Evolutionary conservation across 2,888 invertebrate genomes (phyloP).

Genomic region (Ennomos quercinarius): DNA sequence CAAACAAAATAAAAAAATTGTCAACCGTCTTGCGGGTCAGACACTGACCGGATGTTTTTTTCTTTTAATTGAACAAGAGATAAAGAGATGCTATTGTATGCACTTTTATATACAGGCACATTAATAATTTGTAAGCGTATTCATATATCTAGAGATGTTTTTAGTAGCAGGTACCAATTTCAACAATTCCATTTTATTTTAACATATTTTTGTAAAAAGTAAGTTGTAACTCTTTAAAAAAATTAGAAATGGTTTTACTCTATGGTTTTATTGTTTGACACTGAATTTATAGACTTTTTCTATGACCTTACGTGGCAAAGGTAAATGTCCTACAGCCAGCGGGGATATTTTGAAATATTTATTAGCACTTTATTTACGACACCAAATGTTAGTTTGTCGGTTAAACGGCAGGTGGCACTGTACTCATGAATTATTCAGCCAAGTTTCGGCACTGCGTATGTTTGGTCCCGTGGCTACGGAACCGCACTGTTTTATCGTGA

Average conservation of each 20-base stretch:
- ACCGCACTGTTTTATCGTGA: constrained; percentile 44
- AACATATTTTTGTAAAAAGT: no score
- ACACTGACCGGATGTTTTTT: constrained; percentile 40
- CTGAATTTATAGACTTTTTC: neutral
- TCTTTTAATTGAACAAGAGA: constrained; percentile 1
- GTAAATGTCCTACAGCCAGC: constrained; percentile 27
- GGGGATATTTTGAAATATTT: constrained; percentile 47
- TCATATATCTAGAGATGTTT: no score
- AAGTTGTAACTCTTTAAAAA: no score
- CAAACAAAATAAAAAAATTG: constrained; percentile 32
- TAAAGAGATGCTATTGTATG: constrained; percentile 5
- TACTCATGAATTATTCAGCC: constrained; percentile 64
- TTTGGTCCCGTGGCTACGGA: constrained; percentile 41
- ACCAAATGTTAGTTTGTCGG: constrained; percentile 65
- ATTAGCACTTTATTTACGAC: constrained; percentile 48
- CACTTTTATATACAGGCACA: neutral
- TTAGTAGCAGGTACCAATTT: no score
- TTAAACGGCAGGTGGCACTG: constrained; percentile 67
- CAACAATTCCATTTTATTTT: no score
- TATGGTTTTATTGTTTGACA: no score
- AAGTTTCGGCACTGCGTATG: constrained; percentile 45
- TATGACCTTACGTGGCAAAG: constrained; percentile 5
- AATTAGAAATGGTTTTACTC: no score
- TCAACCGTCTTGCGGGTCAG: constrained; percentile 44
- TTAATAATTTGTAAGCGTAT: no score